Conservation (phyloP, 2,888 invertebrate genomes). For the Eucera pruinosa region DNA sequence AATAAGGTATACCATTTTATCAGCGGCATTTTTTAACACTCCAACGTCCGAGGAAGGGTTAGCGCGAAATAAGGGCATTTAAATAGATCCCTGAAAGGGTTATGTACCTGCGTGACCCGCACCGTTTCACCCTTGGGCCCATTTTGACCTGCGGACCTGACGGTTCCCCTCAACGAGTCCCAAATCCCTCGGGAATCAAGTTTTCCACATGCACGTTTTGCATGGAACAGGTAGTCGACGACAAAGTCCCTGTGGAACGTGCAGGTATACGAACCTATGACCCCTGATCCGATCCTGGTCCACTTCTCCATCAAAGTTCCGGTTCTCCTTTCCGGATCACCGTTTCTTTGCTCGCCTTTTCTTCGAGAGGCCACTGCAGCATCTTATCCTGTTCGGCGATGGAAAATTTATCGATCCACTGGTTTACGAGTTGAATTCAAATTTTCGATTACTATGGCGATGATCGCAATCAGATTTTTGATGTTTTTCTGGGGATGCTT, state of each 20-base stretch:
- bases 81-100: conserved; percentile 79
- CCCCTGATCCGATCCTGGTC: conserved; percentile 39
- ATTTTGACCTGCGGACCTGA: conserved; percentile 72
- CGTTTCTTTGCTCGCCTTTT: too few relatives aligned
- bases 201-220: conserved; percentile 64
- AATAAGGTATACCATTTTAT: conserved; percentile 23
- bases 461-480: too few relatives aligned
- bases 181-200: conserved; percentile 65
- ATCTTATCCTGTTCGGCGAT: neutral
- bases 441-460: neutral
- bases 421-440: neutral
- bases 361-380: neutral
- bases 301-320: conserved; percentile 24
- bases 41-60: conserved; percentile 4
- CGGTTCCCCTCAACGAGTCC: conserved; percentile 31
- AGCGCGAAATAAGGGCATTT: conserved; percentile 74
- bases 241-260: conserved; percentile 66
- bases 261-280: conserved; percentile 79
- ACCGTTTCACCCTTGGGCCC: conserved; percentile 71
- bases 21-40: conserved; percentile 12
- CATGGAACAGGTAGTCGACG: conserved; percentile 64
- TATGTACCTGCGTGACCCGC: conserved; percentile 82
- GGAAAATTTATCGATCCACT: neutral
- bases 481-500: too few relatives aligned
- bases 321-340: neutral